These are phyloP conservation scores for Sinhomidia bicolor DNA, from an alignment of 2,888 invertebrate species.

Conservation along the genomic window DNA sequence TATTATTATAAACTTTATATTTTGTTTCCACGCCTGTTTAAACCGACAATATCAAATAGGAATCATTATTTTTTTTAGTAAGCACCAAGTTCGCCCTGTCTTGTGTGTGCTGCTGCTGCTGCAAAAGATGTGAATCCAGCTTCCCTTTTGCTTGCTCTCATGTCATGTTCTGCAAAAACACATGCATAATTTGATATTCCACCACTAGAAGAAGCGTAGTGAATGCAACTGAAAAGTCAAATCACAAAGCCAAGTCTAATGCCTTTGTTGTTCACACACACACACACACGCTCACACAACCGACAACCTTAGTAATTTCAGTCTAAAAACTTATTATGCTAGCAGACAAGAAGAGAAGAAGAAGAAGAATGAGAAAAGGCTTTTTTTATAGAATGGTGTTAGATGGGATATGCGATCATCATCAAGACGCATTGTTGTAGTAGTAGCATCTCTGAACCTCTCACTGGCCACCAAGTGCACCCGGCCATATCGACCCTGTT, in stretches of 20 bases:
- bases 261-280: slow-evolving; percentile 44
- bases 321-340: neutral
- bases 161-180: slow-evolving; percentile 32
- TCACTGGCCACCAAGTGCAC: slow-evolving; percentile 76
- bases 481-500: slow-evolving; percentile 76
- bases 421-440: neutral
- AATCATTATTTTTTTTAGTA: too few relatives aligned
- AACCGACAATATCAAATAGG: slow-evolving; percentile 20
- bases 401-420: slow-evolving; percentile 28
- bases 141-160: slow-evolving; percentile 14
- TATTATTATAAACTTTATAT: neutral
- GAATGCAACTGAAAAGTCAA: slow-evolving; percentile 17
- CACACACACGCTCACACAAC: slow-evolving; percentile 13
- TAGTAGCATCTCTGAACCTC: slow-evolving; percentile 62
- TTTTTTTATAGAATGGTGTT: neutral
- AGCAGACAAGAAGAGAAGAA: neutral
- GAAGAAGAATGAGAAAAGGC: neutral
- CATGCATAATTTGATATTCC: neutral
- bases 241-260: neutral
- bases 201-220: neutral
- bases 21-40: slow-evolving; percentile 51
- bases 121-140: slow-evolving; percentile 41
- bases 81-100: neutral
- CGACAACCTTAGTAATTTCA: slow-evolving; percentile 2
- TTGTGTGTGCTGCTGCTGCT: neutral